phyloP scores from a whole-genome alignment of 2,888 invertebrate species.

The Prenolepis imparis region DNA sequence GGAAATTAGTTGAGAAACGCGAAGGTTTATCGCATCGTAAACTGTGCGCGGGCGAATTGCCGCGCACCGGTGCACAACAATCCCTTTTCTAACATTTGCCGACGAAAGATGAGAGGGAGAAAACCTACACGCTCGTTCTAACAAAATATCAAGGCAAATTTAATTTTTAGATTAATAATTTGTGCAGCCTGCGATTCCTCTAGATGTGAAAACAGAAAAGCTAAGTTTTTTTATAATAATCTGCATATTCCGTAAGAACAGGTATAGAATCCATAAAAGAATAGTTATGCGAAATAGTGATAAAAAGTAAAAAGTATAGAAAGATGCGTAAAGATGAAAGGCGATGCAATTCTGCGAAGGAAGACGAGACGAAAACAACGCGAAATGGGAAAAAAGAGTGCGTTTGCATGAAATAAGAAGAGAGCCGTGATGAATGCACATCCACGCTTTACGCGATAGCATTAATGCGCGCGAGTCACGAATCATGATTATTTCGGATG shows the following conservation, averaged over 20 bases:
- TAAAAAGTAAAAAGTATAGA: background rate
- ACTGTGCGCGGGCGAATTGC: slow-evolving; percentile 49
- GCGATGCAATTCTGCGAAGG: background rate
- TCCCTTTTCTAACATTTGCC: background rate
- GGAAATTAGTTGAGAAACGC: slow-evolving; percentile 73
- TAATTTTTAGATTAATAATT: background rate
- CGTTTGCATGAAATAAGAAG: background rate
- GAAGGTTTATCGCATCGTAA: slow-evolving; percentile 72
- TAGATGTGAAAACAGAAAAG: background rate
- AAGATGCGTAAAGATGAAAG: background rate
- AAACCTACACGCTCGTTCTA: background rate
- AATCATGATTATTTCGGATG: slow-evolving; percentile 76
- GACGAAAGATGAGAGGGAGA: background rate
- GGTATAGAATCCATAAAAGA: background rate
- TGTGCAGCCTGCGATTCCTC: background rate
- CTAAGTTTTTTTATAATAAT: background rate
- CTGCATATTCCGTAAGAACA: background rate
- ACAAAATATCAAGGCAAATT: background rate
- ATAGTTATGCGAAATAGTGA: background rate
- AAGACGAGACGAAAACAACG: background rate
- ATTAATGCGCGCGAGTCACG: slow-evolving; percentile 60
- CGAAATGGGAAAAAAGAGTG: background rate
- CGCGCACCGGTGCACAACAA: slow-evolving; percentile 41
- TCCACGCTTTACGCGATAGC: background rate
- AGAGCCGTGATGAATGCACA: slow-evolving; percentile 15